A percentile compares a stretch with the other conserved stretches of the same genome.
phyloP scores from a whole-genome alignment of 1,140 invertebrate species.

The Diabrotica undecimpunctata region DNA sequence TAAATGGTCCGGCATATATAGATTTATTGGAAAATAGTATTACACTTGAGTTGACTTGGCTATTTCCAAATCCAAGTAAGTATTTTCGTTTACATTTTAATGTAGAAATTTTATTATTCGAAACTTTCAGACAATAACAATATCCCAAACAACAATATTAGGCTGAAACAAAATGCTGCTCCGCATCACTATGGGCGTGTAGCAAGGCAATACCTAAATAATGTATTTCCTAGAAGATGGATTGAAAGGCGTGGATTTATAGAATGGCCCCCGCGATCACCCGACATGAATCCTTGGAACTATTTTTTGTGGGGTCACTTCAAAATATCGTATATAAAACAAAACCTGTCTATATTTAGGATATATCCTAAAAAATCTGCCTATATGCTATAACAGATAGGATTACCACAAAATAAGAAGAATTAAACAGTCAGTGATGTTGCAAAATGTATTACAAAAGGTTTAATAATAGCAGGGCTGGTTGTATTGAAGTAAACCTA shows the following conservation, averaged over 20 bases:
- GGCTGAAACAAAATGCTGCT: conserved; percentile 45
- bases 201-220: conserved; percentile 41
- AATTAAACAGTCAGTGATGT: too few relatives aligned
- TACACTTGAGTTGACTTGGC: background rate
- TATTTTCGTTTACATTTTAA: background rate
- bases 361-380: too few relatives aligned
- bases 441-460: too few relatives aligned
- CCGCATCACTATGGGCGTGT: conserved; percentile 38
- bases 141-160: conserved; percentile 6
- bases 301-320: conserved; percentile 49
- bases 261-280: conserved; percentile 27
- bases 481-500: too few relatives aligned
- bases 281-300: conserved; percentile 46
- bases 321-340: conserved; percentile 23
- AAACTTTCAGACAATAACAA: background rate
- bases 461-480: too few relatives aligned
- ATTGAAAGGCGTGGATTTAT: conserved; percentile 38
- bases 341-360: too few relatives aligned
- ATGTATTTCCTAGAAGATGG: conserved; percentile 43
- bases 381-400: too few relatives aligned
- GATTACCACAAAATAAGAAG: too few relatives aligned
- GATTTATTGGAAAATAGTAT: background rate
- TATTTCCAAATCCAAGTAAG: background rate
- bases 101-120: background rate
- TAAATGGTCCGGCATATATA: background rate